Percentiles rank a stretch among this genome's conserved stretches.
Conservation (phyloP, 2,797 vertebrate genomes). For the Scleropages formosus region DNA sequence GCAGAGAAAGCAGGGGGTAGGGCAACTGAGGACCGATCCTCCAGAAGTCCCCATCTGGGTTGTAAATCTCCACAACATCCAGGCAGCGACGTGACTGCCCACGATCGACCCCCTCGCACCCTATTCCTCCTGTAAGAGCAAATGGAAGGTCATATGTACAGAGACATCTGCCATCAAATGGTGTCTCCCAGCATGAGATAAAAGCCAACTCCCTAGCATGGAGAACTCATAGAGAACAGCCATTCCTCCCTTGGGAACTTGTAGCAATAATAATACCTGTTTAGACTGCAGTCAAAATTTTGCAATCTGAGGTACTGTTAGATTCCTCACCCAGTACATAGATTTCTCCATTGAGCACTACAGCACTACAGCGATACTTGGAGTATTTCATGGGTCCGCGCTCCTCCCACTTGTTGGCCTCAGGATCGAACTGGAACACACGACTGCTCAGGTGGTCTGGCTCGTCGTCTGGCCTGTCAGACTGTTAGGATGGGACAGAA, state of each 20-base stretch:
- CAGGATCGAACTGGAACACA: conserved; percentile 82
- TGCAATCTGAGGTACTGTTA: neutral
- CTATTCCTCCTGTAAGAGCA: conserved; percentile 83
- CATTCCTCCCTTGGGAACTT: no score
- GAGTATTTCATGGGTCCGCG: conserved; percentile 87
- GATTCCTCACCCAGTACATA: conserved; percentile 85
- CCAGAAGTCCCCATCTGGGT: conserved; percentile 88
- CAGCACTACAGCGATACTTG: conserved; percentile 89
- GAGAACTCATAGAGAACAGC: no score
- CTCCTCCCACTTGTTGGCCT: conserved; percentile 85
- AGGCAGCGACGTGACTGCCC: conserved; percentile 93
- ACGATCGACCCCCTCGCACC: conserved; percentile 82
- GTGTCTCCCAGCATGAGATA: no score
- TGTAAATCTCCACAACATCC: conserved; percentile 91
- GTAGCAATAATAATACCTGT: conserved; percentile 31
- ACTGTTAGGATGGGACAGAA: conserved; percentile 53
- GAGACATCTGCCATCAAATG: no score
- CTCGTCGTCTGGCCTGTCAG: conserved; percentile 87
- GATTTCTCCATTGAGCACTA: conserved; percentile 83
- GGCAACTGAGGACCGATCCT: conserved; percentile 85
- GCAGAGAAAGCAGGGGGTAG: conserved; percentile 83
- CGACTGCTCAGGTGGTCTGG: conserved; percentile 92
- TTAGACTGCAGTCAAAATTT: neutral
- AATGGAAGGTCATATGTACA: conserved; percentile 25
- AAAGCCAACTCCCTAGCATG: no score